These are phyloP conservation scores for Euthynnus affinis DNA, from an alignment of 2,797 vertebrate species.

Conservation along the genomic window DNA sequence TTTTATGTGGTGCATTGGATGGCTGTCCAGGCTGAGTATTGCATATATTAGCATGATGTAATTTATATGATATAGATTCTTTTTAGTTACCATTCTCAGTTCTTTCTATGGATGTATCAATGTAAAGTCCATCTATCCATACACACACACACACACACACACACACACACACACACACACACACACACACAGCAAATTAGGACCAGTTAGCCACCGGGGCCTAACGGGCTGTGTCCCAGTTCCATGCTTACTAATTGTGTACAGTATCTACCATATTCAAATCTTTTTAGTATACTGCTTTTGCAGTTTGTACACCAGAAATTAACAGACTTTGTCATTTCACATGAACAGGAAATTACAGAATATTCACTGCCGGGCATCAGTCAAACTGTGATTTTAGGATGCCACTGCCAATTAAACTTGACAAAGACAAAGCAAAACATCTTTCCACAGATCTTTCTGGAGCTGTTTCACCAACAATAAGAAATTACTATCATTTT, in stretches of 20 bases:
- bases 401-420: neutral
- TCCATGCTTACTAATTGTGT: neutral
- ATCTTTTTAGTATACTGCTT: neutral
- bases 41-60: constrained; percentile 44
- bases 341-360: neutral
- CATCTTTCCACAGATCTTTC: constrained; percentile 6
- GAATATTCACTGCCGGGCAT: neutral
- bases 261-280: neutral
- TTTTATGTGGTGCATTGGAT: constrained; percentile 42
- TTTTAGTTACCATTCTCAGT: neutral
- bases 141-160: neutral
- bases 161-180: neutral
- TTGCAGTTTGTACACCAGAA: neutral
- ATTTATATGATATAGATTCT: constrained; percentile 2
- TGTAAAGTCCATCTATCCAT: neutral
- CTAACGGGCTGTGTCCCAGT: neutral
- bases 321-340: neutral
- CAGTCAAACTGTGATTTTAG: neutral
- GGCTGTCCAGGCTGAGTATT: constrained; percentile 14
- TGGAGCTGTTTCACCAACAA: constrained; percentile 3
- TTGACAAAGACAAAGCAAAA: constrained; percentile 2
- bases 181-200: neutral
- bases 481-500: constrained; percentile 9
- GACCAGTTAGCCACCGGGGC: neutral
- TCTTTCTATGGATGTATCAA: neutral